phyloP scores from a whole-genome alignment of 2,888 invertebrate genomes.

The Eulithis testata region DNA sequence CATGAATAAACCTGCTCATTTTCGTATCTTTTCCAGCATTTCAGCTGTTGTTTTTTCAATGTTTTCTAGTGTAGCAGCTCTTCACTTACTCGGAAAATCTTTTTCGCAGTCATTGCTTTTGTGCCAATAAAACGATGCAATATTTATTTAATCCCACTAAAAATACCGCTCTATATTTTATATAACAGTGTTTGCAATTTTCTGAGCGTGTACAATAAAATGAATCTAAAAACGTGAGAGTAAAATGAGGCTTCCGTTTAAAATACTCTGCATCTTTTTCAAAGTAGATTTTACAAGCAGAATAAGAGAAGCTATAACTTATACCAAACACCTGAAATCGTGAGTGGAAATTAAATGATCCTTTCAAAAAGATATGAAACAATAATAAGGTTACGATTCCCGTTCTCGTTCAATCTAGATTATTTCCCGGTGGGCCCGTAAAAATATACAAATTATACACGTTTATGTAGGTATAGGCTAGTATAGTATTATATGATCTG shows the following conservation, averaged over 20 bases:
- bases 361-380: constrained; percentile 19
- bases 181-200: neutral
- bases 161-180: neutral
- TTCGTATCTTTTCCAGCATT: neutral
- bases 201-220: neutral
- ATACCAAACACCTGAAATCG: neutral
- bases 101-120: neutral
- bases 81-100: neutral
- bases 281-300: neutral
- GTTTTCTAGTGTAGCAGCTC: neutral
- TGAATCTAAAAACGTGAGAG: neutral
- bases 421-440: constrained; percentile 49
- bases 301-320: neutral
- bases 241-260: neutral
- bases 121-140: neutral
- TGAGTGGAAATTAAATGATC: constrained; percentile 19
- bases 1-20: neutral
- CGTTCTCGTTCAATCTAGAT: constrained; percentile 38
- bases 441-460: constrained; percentile 41
- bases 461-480: constrained; percentile 10
- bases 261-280: neutral
- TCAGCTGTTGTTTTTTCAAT: neutral
- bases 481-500: no score
- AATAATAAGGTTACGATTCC: constrained; percentile 28
- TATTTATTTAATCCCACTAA: neutral